Base-by-base conservation (phyloP, 2,113 vertebrate species). In the Euleptes europaea region DNA sequence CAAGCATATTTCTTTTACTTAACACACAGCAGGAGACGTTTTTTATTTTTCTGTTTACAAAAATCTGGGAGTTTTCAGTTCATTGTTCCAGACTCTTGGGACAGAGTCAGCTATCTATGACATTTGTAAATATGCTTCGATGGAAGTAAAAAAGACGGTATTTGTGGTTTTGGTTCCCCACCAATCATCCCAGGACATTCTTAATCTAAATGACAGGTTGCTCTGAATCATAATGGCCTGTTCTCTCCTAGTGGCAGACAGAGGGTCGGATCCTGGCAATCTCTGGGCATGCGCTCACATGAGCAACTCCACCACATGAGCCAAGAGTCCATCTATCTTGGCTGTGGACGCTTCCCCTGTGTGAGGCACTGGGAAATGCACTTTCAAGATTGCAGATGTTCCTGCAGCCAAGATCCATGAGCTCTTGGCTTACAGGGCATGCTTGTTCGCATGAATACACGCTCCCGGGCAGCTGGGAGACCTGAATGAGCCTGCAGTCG, bases 131-230 rank as follows among this genome's bases (percentile, higher is more conserved):
- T 26, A n/a, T 17, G 31, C 69, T 63, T 38, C 47, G 23, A 28
- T 38, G 38, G 77, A 69, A 84, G 57, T n/a, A n/a, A 26, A 72
- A 26, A 72, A 35, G 42, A 49, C 15, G 40, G 19, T 63, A 42
- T 77, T 77, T 84, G 33, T 84, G 65, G 74, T 77, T 84, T 80
- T 63, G 33, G 35, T 85, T 73, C 79, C 19, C 51, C 66, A 79
- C 14, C 42, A 73, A 13, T 79, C 40, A 38, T 19, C 33, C 57
- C 42, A 13, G 21, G 63, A 47, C 23, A 7, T 44, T 31, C 38
- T 15, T 71, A 54, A 42, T 71, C n/a, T 72, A 49, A 85, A 77
- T 79, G 49, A 38, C 51, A 72, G 40, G 31, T 49, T 85, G 38
- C 69, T 79, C 31, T 72, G 69, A 49, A 44, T 12, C 70, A 44